phyloP scores from a whole-genome alignment of 2,113 vertebrate genomes.

The Polypterus senegalus region DNA sequence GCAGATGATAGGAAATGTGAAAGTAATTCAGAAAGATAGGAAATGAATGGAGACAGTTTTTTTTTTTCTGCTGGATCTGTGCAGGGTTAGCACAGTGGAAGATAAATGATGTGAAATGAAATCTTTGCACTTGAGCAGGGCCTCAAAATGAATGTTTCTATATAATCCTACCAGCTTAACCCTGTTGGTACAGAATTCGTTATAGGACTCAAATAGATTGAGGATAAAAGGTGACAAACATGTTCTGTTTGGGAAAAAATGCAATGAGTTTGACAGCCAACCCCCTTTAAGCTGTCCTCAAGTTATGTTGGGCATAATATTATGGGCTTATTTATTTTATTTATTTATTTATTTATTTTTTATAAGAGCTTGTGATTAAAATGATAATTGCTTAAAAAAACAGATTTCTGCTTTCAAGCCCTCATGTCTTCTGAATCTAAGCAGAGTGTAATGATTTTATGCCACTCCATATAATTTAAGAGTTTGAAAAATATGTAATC shows the following conservation, averaged over 20 bases:
- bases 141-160: slow-evolving; percentile 46
- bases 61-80: slow-evolving; percentile 44
- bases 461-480: no score
- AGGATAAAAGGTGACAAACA: slow-evolving; percentile 11
- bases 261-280: slow-evolving; percentile 5
- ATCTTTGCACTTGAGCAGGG: slow-evolving; percentile 46
- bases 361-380: neutral
- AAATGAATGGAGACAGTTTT: slow-evolving; percentile 65
- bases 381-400: neutral
- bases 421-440: no score
- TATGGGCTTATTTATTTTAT: slow-evolving; percentile 10
- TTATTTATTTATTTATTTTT: neutral
- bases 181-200: slow-evolving; percentile 35
- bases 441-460: no score
- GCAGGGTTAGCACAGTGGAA: slow-evolving; percentile 48
- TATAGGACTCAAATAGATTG: slow-evolving; percentile 11
- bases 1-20: slow-evolving; percentile 66
- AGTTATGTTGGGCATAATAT: slow-evolving; percentile 8
- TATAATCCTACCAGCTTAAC: slow-evolving; percentile 49
- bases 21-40: slow-evolving; percentile 68
- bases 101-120: slow-evolving; percentile 55
- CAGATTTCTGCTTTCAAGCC: neutral
- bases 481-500: no score
- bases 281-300: slow-evolving; percentile 1
- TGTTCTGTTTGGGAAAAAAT: slow-evolving; percentile 10